A percentile compares a stretch with the other conserved stretches of the same genome.
Conservation (phyloP, 2,888 invertebrate genomes). For the Azorinus chamasolen region DNA sequence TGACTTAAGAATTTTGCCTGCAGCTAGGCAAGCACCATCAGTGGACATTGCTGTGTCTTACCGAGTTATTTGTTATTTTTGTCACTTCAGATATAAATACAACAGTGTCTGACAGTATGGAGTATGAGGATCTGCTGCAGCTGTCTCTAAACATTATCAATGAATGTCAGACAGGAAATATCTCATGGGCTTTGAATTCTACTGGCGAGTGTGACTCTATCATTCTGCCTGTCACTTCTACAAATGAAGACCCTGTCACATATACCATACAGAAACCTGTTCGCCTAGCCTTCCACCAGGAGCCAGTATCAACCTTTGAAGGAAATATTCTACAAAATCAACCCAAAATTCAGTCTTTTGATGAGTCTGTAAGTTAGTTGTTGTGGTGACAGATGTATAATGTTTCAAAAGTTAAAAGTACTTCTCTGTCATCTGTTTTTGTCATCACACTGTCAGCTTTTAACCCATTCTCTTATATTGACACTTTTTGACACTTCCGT, state of each 20-base stretch:
- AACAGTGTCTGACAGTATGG: constrained; percentile 31
- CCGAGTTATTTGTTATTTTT: too few relatives aligned
- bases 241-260: constrained; percentile 18
- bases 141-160: constrained; percentile 55
- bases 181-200: constrained; percentile 39
- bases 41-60: too few relatives aligned
- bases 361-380: constrained; percentile 47
- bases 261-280: constrained; percentile 46
- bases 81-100: constrained; percentile 28
- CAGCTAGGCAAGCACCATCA: too few relatives aligned
- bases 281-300: constrained; percentile 34
- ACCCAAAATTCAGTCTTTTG: constrained; percentile 35
- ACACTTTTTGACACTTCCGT: too few relatives aligned
- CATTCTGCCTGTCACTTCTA: constrained; percentile 24
- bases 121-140: constrained; percentile 28
- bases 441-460: too few relatives aligned
- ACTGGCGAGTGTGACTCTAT: constrained; percentile 49
- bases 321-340: constrained; percentile 34
- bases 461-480: too few relatives aligned
- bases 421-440: too few relatives aligned
- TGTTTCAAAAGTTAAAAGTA: too few relatives aligned
- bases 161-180: constrained; percentile 65
- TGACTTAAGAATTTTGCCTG: too few relatives aligned
- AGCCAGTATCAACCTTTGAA: constrained; percentile 31
- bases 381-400: too few relatives aligned